These are phyloP conservation scores for Nyctereutes procyonoides DNA, from an alignment of 2,113 vertebrate genomes.

Conservation along the genomic window DNA sequence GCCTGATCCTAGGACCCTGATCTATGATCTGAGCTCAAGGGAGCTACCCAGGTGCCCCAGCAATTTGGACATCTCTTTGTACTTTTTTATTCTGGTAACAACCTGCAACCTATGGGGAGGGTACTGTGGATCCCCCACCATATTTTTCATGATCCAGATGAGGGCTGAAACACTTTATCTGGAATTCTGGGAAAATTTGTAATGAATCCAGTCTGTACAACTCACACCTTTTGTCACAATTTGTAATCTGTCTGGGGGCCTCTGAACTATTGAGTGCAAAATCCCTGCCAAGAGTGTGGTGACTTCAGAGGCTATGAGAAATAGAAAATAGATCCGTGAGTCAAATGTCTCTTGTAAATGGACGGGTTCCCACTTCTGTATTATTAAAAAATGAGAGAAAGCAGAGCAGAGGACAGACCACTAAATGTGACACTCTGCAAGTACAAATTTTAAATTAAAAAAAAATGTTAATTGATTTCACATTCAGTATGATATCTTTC, in stretches of 20 bases:
- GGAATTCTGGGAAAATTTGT: not conserved
- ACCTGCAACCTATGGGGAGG: constrained; percentile 96
- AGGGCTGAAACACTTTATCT: not conserved
- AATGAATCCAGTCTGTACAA: not conserved
- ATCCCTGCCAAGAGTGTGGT: constrained; percentile 56
- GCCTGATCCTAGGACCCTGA: too few relatives aligned
- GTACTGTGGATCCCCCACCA: constrained; percentile 92
- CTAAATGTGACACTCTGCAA: not conserved
- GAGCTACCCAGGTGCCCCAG: too few relatives aligned
- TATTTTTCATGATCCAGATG: constrained; percentile 90
- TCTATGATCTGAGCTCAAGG: too few relatives aligned
- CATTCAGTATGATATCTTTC: not conserved
- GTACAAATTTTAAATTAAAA: constrained; percentile 72
- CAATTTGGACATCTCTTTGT: constrained; percentile 92
- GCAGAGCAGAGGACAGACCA: not conserved
- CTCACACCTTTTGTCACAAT: not conserved
- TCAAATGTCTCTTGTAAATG: not conserved
- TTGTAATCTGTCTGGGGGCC: not conserved
- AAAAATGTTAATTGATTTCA: constrained; percentile 3
- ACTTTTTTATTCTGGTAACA: constrained; percentile 92
- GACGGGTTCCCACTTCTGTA: not conserved
- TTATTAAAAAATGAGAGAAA: not conserved
- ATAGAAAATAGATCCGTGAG: not conserved
- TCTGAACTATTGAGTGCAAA: constrained; percentile 28
- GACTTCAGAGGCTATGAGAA: not conserved